phyloP scores from a whole-genome alignment of 2,113 vertebrate species.

The Anas platyrhynchos region DNA sequence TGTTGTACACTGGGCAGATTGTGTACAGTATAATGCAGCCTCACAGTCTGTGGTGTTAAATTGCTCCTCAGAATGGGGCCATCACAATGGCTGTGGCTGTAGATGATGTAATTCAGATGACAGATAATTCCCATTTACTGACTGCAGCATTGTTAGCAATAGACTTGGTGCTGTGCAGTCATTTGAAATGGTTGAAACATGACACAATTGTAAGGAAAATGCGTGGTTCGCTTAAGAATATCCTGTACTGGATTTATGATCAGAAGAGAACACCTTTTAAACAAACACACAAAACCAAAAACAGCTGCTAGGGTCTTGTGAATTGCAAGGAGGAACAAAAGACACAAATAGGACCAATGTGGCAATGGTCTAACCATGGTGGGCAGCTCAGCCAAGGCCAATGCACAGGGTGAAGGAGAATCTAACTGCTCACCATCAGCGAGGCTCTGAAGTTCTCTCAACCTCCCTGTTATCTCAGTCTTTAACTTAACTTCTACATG shows the following conservation, averaged over 20 bases:
- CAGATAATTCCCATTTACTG: conserved; percentile 52
- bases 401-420: background rate
- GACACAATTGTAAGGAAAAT: background rate
- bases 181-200: background rate
- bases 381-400: background rate
- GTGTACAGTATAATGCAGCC: conserved; percentile 7
- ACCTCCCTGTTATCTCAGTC: fast-evolving
- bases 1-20: conserved; percentile 9
- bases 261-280: background rate
- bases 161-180: background rate
- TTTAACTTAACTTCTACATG: background rate
- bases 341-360: background rate
- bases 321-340: background rate
- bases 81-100: conserved; percentile 23
- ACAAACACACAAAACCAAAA: background rate
- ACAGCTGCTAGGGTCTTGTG: background rate
- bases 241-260: background rate
- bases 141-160: background rate
- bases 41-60: conserved; percentile 39
- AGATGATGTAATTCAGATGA: conserved; percentile 49
- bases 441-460: background rate
- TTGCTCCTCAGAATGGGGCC: conserved; percentile 25
- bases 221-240: background rate
- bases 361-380: background rate
- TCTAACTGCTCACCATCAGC: background rate